Evolutionary conservation across 2,888 invertebrate genomes (phyloP).

Genomic region (Leptogaster cylindrica): DNA sequence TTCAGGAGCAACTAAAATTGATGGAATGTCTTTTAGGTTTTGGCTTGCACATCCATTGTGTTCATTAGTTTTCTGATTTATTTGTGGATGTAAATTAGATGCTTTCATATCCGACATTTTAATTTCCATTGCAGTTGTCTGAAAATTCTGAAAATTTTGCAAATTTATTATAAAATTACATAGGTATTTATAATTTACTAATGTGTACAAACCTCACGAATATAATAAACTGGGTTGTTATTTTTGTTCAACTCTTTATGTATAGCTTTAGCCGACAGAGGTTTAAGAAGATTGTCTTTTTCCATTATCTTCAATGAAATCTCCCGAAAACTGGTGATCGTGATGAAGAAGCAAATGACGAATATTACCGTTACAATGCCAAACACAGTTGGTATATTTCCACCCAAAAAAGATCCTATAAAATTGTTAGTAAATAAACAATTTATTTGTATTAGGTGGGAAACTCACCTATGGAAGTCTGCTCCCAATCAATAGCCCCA

Average conservation of each 20-base stretch:
- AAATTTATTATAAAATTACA: neutral
- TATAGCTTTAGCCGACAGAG: slow-evolving; percentile 56
- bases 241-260: slow-evolving; percentile 58
- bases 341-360: slow-evolving; percentile 65
- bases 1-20: neutral
- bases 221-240: slow-evolving; percentile 54
- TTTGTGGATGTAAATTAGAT: neutral
- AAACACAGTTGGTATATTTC: slow-evolving; percentile 68
- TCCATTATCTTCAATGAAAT: slow-evolving; percentile 63
- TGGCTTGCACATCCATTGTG: neutral
- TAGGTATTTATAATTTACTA: neutral
- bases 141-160: neutral
- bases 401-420: slow-evolving; percentile 63
- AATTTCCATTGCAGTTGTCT: slow-evolving; percentile 54
- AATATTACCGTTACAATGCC: slow-evolving; percentile 67
- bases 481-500: slow-evolving; percentile 68
- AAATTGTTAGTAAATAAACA: too few species aligned
- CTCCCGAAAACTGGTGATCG: slow-evolving; percentile 68
- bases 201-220: slow-evolving; percentile 53
- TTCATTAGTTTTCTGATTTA: neutral
- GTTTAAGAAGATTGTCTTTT: slow-evolving; percentile 56
- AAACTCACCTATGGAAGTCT: slow-evolving; percentile 58
- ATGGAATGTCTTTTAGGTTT: neutral
- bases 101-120: slow-evolving; percentile 51
- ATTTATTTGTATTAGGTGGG: too few species aligned